Base-by-base conservation (phyloP, 2,888 invertebrate species). In the Trachelus tabidus region DNA sequence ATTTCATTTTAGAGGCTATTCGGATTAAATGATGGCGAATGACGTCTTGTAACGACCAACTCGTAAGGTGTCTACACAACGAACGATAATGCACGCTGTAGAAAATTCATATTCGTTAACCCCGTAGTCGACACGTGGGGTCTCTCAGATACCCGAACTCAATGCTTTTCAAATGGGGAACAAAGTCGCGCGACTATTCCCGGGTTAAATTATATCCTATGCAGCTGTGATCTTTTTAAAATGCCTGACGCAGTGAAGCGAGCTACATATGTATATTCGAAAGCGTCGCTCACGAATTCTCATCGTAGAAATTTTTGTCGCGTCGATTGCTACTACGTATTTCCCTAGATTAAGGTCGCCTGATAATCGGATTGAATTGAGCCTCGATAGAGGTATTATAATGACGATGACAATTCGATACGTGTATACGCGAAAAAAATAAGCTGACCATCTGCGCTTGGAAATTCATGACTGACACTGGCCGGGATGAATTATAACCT, bases 291-390 rank as follows among this genome's bases (percentile, higher is more conserved):
- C 9, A 56, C 23, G 56, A 2, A 23, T 56, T 56, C 9, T 23
- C 23, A 23, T 56, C 23, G 1, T 23, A 23, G 1, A 56, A 23
- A 56, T 56, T 56, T 23, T 56, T 6, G 23, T 56, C 56, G 23
- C 56, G 23, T 23, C 56, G 9, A 23, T 56, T 56, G 23, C 40
- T 9, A 56, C 40, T 56, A 56, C 23, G 40, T 6, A 56, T 56
- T 56, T 23, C 9, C 56, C 23, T 56, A 56, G 56, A 56, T 40
- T 40, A 40, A 40, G 15, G 40, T 15, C 0, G 40, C 40, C 15
- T 40, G 23, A 40, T 84, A 83, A 83, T 82, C 82, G 83, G 84
- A 81, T 81, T 83, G 81, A 83, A 79, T 80, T 76, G 69, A 75
- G 75, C 76, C 35, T 74, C 76, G 80, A 80, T 79, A 76, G 79